A percentile compares a stretch with the other conserved stretches of the same genome.
These are phyloP conservation scores for Rutilus rutilus DNA, from an alignment of 2,113 vertebrate species.

Conservation along the genomic window DNA sequence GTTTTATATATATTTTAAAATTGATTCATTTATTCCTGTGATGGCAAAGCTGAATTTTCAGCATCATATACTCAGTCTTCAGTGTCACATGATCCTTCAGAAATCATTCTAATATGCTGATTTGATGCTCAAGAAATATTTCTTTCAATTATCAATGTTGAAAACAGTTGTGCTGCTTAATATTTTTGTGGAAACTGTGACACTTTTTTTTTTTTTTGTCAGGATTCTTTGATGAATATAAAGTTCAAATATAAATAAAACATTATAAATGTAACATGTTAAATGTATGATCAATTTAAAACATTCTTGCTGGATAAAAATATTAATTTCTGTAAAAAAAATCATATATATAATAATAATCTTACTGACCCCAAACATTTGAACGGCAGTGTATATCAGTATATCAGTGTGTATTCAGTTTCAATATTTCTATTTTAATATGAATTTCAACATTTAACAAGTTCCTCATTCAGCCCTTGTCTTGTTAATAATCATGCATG, in stretches of 20 bases:
- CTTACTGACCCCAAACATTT: neutral
- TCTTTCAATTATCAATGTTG: neutral
- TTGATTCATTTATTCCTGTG: neutral
- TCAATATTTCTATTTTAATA: neutral
- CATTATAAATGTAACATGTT: no score
- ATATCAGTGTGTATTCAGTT: neutral
- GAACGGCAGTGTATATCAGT: neutral
- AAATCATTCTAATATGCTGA: neutral
- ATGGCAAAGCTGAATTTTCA: neutral
- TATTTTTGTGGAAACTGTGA: neutral
- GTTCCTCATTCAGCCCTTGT: neutral
- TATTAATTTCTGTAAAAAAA: neutral
- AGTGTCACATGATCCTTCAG: neutral
- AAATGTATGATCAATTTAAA: neutral
- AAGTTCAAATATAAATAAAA: neutral
- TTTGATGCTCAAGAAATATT: neutral
- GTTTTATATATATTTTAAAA: neutral
- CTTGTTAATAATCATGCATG: neutral
- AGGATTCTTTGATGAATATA: neutral
- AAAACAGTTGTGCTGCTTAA: neutral
- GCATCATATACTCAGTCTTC: neutral
- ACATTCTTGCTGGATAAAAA: neutral
- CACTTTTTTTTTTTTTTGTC: neutral
- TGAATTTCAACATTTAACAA: neutral
- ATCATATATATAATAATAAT: no score